A percentile compares a stretch with the other conserved stretches of the same genome.
Evolutionary conservation across 2,113 vertebrate genomes (phyloP).

Genomic region (Perca fluviatilis): DNA sequence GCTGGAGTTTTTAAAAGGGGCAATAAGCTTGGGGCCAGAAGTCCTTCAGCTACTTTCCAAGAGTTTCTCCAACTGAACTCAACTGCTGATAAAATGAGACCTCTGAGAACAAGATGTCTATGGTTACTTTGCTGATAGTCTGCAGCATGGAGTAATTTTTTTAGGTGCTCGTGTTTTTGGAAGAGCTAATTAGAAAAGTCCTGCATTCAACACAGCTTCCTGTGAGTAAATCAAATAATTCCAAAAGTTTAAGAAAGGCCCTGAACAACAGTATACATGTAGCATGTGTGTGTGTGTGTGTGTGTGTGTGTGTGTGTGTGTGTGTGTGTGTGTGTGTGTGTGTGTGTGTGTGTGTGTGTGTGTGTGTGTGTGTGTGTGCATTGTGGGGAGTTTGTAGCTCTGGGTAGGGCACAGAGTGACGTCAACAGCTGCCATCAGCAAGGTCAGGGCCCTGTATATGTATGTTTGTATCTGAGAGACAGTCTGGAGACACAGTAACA

Average conservation of each 20-base stretch:
- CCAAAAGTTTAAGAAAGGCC: not conserved
- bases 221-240: not conserved
- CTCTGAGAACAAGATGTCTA: too few species aligned
- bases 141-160: not conserved
- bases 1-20: too few species aligned
- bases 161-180: not conserved
- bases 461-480: conserved; percentile 46
- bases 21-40: too few species aligned
- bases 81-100: not conserved
- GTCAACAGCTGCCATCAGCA: conserved; percentile 70
- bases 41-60: too few species aligned
- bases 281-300: conserved; percentile 12
- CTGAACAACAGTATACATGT: not conserved
- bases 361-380: conserved; percentile 24
- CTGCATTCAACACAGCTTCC: not conserved
- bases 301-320: conserved; percentile 23
- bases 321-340: too few species aligned
- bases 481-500: conserved; percentile 68
- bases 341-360: conserved; percentile 13
- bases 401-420: conserved; percentile 44
- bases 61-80: too few species aligned
- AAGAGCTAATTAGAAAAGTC: not conserved
- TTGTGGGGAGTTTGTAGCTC: conserved; percentile 15
- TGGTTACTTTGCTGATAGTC: too few species aligned
- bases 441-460: conserved; percentile 55